phyloP scores from a whole-genome alignment of 2,113 vertebrate genomes.

The Amia ocellicauda region DNA sequence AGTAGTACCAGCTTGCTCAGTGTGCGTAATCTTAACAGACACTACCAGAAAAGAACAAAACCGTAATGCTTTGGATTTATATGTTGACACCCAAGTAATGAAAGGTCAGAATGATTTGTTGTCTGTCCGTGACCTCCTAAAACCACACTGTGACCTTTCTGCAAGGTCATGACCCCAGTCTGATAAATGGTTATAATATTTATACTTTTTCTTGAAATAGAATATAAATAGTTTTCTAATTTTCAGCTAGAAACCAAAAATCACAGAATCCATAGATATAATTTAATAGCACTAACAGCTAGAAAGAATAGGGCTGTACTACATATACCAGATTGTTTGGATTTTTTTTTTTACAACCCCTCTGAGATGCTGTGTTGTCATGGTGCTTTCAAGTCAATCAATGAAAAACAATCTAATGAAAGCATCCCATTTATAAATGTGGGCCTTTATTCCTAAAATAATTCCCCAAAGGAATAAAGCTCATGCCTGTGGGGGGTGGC shows the following conservation, averaged over 20 bases:
- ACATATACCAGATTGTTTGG: conserved; percentile 11
- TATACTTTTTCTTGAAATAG: too few species aligned
- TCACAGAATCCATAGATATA: too few species aligned
- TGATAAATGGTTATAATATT: neutral
- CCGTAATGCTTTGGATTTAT: neutral
- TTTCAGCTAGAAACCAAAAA: too few species aligned
- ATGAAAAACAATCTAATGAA: conserved; percentile 12
- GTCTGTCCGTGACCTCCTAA: neutral
- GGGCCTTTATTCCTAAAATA: conserved; percentile 3
- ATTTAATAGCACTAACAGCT: too few species aligned
- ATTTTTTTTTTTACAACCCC: conserved; percentile 23
- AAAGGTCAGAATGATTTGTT: neutral
- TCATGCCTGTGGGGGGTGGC: neutral
- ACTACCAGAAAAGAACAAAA: neutral
- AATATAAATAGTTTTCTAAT: too few species aligned
- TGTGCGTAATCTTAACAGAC: too few species aligned
- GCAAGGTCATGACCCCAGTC: neutral
- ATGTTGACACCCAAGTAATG: neutral
- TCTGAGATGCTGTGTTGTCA: conserved; percentile 21
- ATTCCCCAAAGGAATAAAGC: conserved; percentile 5
- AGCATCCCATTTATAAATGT: conserved; percentile 7
- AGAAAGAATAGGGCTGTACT: conserved; percentile 3
- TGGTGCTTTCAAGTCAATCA: conserved; percentile 21
- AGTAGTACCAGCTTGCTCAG: too few species aligned
- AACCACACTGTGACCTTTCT: neutral